Percentiles rank a stretch among this genome's conserved stretches.
These are phyloP conservation scores for Macrotrachela quadricornifera DNA, from an alignment of 1,140 invertebrate genomes.

Conservation along the genomic window DNA sequence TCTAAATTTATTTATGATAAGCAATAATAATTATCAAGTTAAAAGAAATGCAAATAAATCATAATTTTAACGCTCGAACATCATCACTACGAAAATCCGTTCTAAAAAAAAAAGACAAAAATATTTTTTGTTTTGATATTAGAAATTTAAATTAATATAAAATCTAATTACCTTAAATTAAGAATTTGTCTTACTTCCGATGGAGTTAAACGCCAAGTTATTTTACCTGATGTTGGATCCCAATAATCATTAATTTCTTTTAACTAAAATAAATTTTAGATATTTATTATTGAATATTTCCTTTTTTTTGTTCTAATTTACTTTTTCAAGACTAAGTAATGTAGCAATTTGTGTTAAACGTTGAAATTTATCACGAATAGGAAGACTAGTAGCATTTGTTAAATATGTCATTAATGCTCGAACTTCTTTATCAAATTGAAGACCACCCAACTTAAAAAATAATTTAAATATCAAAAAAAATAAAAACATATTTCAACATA, in stretches of 20 bases:
- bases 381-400: constrained; percentile 63
- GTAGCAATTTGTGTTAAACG: constrained; percentile 70
- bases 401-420: constrained; percentile 62
- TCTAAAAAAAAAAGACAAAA: constrained; percentile 31
- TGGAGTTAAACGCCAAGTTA: constrained; percentile 61
- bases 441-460: constrained; percentile 49
- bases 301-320: too few relatives aligned
- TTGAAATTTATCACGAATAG: constrained; percentile 70
- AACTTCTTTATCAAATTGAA: constrained; percentile 79
- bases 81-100: constrained; percentile 53
- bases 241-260: constrained; percentile 39
- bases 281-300: too few relatives aligned
- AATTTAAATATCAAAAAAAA: background rate
- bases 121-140: constrained; percentile 9
- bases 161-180: constrained; percentile 44
- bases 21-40: background rate
- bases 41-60: background rate
- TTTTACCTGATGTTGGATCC: constrained; percentile 41
- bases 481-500: constrained; percentile 12
- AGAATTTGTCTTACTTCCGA: constrained; percentile 57
- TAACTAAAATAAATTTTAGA: constrained; percentile 25
- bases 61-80: constrained; percentile 52
- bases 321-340: constrained; percentile 60
- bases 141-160: constrained; percentile 7
- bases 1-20: background rate